Conservation (phyloP, 2,113 vertebrate species). For the Sylvietta virens region DNA sequence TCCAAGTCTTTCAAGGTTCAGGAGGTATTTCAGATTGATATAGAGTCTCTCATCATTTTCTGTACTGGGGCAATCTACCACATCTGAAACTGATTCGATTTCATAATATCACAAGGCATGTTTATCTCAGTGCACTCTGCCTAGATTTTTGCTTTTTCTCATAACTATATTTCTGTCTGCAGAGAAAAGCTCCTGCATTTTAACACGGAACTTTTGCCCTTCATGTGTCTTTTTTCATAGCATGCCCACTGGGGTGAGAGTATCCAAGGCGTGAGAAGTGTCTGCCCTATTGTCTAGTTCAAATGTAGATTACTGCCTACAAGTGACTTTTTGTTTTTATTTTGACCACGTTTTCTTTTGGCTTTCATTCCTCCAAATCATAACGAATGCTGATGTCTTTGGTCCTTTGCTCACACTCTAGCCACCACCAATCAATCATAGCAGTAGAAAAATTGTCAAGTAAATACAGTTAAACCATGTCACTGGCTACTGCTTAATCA, state of each 20-base stretch:
- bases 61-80: neutral
- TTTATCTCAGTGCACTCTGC: neutral
- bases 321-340: neutral
- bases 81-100: constrained; percentile 43
- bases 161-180: neutral
- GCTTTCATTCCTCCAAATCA: neutral
- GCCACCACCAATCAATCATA: neutral
- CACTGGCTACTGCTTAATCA: neutral
- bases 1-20: neutral
- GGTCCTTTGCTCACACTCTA: neutral
- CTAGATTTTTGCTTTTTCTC: neutral
- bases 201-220: neutral
- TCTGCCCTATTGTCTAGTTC: constrained; percentile 22
- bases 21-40: neutral
- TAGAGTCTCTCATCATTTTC: neutral
- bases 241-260: neutral
- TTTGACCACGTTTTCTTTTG: neutral
- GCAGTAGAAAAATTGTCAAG: neutral
- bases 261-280: constrained; percentile 29
- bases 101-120: neutral
- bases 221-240: neutral
- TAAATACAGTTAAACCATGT: neutral
- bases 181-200: neutral
- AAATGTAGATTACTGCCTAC: constrained; percentile 39
- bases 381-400: neutral